Evolutionary conservation across 2,888 invertebrate genomes (phyloP), one percentile per base, ranked within the genome.

Genomic region (Aphidius colemani): DNA sequence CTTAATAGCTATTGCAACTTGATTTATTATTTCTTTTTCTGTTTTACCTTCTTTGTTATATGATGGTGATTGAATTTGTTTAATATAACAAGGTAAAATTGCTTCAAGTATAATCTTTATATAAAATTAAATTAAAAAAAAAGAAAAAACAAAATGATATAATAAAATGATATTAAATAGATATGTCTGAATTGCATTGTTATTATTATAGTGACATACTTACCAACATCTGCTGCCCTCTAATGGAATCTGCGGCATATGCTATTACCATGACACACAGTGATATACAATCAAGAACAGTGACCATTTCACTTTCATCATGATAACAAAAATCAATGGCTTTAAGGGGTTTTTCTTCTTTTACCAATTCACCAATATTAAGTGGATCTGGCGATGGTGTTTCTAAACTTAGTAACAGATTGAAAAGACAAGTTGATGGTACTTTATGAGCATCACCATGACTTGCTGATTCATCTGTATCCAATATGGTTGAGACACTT

Each of bases 291-390:
- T 99, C 98, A 67, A 98, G 84, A 7, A 99, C 94, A 8, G 94
- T 95, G 60, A 98, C 97, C 87, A 96, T 95, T 82, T 98, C 98
- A 59, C 96, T 93, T 78, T 99, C 98, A 79, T 98, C 98, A 71
- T 97, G 93, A 81, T 99, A 99, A 82, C 99, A 99, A 83, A 99
- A 98, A 84, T 99, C 99, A 60, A 98, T 92, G 0, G 98, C 95
- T 80, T 95, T 94, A 11, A 97, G 84, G 0, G 95, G 95, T 73
- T 94, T 94, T 13, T 94, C 93, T 76, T 91, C 96, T 81, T 96
- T 96, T 1, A 95, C 94, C 13, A 95, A 82, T 78, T 95, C 95
- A 1, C 94, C 93, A 70, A 97, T 96, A 79, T 96, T 95, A 0
- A 97, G 85, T 0, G 96, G 96, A 85, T 97, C 97, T 0, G 94